Evolutionary conservation across 2,797 vertebrate genomes (phyloP).

Genomic region (Sebastes hopkinsi): DNA sequence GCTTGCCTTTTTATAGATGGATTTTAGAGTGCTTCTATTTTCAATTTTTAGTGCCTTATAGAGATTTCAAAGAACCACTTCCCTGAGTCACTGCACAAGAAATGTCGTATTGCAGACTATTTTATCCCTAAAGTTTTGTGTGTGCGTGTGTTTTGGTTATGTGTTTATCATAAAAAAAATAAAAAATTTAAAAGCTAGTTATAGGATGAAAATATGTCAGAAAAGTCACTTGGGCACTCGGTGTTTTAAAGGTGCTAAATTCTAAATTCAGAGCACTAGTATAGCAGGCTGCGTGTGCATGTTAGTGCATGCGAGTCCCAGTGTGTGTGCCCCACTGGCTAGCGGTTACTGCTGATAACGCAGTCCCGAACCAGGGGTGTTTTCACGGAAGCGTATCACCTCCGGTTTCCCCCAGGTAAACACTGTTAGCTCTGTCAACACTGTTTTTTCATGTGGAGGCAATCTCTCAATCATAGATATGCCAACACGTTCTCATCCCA

Average conservation of each 20-base stretch:
- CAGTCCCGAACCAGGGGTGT: neutral
- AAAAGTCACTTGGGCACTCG: neutral
- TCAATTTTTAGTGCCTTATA: slow-evolving; percentile 74
- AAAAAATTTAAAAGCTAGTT: neutral
- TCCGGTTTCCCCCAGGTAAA: neutral
- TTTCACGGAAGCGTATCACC: neutral
- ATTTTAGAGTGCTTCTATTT: slow-evolving; percentile 43
- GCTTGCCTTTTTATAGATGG: slow-evolving; percentile 47
- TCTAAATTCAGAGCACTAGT: neutral
- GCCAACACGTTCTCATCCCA: too few species aligned
- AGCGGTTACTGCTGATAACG: neutral
- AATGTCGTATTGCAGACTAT: neutral
- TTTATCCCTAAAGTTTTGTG: slow-evolving; percentile 1
- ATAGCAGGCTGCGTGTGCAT: neutral
- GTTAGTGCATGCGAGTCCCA: neutral
- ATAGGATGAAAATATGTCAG: neutral
- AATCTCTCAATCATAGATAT: neutral
- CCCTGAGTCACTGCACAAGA: slow-evolving; percentile 19
- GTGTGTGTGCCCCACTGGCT: neutral
- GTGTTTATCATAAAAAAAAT: neutral
- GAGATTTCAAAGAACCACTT: slow-evolving; percentile 40
- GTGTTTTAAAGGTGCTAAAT: slow-evolving; percentile 10
- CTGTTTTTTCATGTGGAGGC: neutral
- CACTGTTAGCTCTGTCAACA: neutral
- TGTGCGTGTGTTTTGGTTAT: neutral